Conservation (phyloP, 37 sponge, comb jelly and placozoan species). For the Oopsacas minuta region DNA sequence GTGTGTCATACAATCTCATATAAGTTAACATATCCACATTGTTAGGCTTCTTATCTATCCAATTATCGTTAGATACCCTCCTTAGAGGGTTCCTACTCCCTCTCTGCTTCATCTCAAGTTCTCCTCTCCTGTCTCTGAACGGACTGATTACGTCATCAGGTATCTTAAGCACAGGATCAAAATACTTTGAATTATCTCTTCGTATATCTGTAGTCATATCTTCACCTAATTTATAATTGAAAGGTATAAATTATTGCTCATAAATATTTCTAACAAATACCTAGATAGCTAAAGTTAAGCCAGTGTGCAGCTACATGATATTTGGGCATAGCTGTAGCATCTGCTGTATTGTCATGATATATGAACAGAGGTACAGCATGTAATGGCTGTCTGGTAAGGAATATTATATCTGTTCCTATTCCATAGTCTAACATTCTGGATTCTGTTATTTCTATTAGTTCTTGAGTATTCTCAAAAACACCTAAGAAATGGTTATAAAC, state of each 20-base stretch:
- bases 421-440: slow-evolving; percentile 55
- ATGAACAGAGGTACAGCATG: slow-evolving; percentile 84
- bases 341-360: slow-evolving; percentile 15
- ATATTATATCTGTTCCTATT: slow-evolving; percentile 66
- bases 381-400: slow-evolving; percentile 73
- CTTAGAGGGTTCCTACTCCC: neutral
- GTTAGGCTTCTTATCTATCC: neutral
- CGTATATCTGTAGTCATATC: neutral
- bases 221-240: neutral
- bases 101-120: neutral
- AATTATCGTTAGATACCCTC: neutral
- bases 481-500: neutral
- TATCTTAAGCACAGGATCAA: neutral
- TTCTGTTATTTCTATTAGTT: slow-evolving; percentile 42
- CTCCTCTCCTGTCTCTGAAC: neutral
- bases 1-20: neutral
- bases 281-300: slow-evolving; percentile 52
- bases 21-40: neutral
- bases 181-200: neutral
- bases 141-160: neutral
- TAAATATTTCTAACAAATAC: neutral
- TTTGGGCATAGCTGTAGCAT: neutral
- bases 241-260: neutral
- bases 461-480: slow-evolving; percentile 42
- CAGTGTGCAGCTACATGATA: slow-evolving; percentile 53